Base-by-base conservation (phyloP, 2,797 vertebrate species). In the Lindbergichthys nudifrons region DNA sequence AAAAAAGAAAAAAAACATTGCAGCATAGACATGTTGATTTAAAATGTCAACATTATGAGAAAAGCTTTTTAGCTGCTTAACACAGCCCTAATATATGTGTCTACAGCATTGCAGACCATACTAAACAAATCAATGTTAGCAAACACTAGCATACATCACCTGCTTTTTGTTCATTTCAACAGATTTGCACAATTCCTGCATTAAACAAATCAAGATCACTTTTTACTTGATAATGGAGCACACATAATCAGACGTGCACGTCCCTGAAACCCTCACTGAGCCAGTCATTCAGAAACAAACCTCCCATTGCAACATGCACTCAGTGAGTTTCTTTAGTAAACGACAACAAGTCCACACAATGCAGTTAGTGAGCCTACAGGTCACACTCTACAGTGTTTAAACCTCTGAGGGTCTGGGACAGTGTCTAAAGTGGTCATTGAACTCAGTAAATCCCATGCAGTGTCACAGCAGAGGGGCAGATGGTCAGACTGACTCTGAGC, bases 401-500 rank as follows among this genome's bases (percentile, higher is more conserved):
- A 60, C 1, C 39, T 21, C 19, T 14, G 18, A 41, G 15, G 30
- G 81, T 7, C 41, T 21, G 3, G n/a, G 53, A 53, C 41, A 57
- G 48, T 54, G 59, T 70, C 74, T 68, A 11, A 42, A 57, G 51
- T 5, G 18, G 16, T 65, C 61, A 58, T 21, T 52, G 42, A 16
- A 50, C 10, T 41, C 41, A 63, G 64, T 68, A 56, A 83, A 82
- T 70, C 68, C 54, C 84, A 83, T 83, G 80, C 80, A 65, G 72
- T 48, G 47, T 77, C 70, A 70, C 81, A 86, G 78, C 51, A 63
- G 3, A 1, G 9, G 68, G 76, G 75, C 87, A 89, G 86, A 89
- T 83, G 85, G 81, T 78, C 69, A 52, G 65, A 70, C 65, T 78
- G 83, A 78, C 42, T 61, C 48, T 59, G 65, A 87, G 75, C 80